Base-by-base conservation (phyloP, 2,797 vertebrate genomes). In the Cossypha niveicapilla region DNA sequence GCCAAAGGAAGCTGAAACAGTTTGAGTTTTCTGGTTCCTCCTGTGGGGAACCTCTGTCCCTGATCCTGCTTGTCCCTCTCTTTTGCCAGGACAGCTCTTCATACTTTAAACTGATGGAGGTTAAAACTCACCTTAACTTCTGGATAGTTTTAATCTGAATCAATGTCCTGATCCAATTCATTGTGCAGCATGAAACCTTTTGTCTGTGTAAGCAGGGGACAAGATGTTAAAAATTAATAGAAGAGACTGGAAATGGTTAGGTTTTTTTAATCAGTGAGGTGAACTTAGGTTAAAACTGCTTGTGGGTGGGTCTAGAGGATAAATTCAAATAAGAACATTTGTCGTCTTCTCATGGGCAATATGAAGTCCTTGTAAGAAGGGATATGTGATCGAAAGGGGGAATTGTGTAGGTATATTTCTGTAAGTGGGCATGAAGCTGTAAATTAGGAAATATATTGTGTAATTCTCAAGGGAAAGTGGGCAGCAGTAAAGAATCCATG, bases 391-490 rank as follows among this genome's bases (percentile, higher is more conserved):
- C 62, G 53, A 89, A 68, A 79, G 65, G 24, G 76, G 42, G 32
- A 90, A 58, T 88, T 65, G 11, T 54, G 25, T 70, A 68, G 57
- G 53, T 19, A 1, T 83, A 83, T 65, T 93, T 48, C 41, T 74
- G 6, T 77, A 74, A 91, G 30, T 91, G 53, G 39, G 18, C 39
- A 74, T 66, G 82, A 87, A 75, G 74, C 51, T 95, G 71, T 96
- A 93, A 78, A 79, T 93, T 81, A 95, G 84, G 88, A 63, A 80
- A 57, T 70, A 57, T 22, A 68, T 77, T 80, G 72, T 83, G 63
- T 53, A 61, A 61, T 65, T 94, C 92, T 83, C 79, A 74, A 57
- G 61, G 87, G 75, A 92, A 53, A 79, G 77, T 63, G 32, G 77
- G 61, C 94, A 87, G 87, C 56, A 72, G 70, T 57, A 72, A 11